Conservation (phyloP, 2,113 vertebrate species). For the Bubalus kerabau region DNA sequence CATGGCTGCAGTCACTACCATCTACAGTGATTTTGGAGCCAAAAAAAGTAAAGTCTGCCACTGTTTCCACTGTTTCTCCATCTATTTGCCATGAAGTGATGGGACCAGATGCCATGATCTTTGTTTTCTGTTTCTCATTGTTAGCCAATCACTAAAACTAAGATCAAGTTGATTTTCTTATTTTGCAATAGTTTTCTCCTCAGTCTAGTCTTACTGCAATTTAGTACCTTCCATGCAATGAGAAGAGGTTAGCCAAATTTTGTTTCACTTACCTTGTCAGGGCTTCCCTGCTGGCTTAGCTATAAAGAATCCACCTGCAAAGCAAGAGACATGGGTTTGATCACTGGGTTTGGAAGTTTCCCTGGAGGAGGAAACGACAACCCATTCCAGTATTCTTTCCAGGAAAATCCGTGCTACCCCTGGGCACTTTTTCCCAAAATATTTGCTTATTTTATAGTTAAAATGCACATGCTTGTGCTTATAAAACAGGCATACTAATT, state of each 20-base stretch:
- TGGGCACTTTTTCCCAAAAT: not conserved
- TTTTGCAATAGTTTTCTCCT: not conserved
- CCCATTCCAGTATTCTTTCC: not conserved
- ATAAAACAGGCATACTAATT: not conserved
- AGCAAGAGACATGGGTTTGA: not conserved
- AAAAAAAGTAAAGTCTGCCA: no score
- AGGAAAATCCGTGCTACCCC: not conserved
- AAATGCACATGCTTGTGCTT: not conserved
- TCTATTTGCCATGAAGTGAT: no score
- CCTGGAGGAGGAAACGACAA: not conserved
- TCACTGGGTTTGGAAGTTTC: not conserved
- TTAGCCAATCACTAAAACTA: not conserved
- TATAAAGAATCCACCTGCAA: not conserved
- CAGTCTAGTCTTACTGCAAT: not conserved
- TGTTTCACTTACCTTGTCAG: conserved; percentile 1
- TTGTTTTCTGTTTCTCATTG: not conserved
- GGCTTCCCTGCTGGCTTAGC: not conserved
- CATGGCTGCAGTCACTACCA: not conserved
- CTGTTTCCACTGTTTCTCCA: no score
- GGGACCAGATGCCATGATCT: no score
- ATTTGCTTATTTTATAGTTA: not conserved
- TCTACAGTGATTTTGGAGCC: not conserved
- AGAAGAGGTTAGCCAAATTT: not conserved
- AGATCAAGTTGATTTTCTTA: not conserved
- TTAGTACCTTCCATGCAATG: not conserved